Percentiles rank a stretch among this genome's conserved stretches.
Evolutionary conservation across 2,797 vertebrate species (phyloP).

Genomic region (Scomberomorus guttatus): DNA sequence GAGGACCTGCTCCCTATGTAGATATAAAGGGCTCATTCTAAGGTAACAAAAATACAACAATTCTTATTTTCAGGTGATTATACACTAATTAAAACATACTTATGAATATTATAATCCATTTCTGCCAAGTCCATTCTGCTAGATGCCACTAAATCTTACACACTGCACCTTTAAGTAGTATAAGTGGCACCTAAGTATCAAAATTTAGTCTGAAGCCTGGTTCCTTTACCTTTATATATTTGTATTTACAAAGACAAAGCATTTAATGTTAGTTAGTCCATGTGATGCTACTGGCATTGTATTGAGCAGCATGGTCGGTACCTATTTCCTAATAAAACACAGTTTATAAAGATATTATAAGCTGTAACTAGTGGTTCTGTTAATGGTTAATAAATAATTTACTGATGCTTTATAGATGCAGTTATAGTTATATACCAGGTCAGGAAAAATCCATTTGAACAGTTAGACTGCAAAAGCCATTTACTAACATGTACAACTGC

Average conservation of each 20-base stretch:
- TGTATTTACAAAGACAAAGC: not conserved
- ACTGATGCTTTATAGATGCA: slow-evolving; percentile 1
- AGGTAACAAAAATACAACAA: no score
- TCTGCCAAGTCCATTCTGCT: no score
- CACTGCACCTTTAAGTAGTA: no score
- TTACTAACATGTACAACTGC: not conserved
- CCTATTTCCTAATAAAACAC: no score
- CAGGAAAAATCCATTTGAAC: not conserved
- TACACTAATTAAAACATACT: no score
- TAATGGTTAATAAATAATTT: not conserved
- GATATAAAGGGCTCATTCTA: no score
- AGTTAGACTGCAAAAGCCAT: accelerated
- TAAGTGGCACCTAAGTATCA: no score
- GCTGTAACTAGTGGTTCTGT: not conserved
- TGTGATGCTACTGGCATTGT: no score
- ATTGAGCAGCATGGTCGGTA: not conserved
- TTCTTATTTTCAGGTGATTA: no score
- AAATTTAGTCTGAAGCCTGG: not conserved
- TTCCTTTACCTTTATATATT: not conserved
- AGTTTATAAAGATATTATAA: not conserved
- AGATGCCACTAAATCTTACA: no score
- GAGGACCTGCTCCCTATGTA: no score
- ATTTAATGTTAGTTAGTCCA: not conserved
- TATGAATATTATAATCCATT: no score
- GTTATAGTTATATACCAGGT: not conserved